Evolutionary conservation across 2,797 vertebrate species (phyloP).

Genomic region (Lemur catta): DNA sequence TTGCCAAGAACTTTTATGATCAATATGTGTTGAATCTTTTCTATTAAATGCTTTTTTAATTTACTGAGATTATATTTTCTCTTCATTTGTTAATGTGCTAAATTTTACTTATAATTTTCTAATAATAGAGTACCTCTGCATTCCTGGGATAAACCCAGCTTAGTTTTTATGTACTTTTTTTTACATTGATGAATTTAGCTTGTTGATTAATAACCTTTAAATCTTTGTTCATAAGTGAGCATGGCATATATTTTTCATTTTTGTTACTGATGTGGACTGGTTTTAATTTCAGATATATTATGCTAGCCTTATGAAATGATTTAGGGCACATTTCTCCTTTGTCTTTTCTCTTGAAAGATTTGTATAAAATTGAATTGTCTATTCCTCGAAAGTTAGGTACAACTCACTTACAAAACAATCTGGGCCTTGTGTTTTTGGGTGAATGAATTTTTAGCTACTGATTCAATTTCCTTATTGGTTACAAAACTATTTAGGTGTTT

Average conservation of each 20-base stretch:
- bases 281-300: background rate
- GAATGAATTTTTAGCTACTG: background rate
- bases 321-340: background rate
- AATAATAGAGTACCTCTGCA: background rate
- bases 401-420: background rate
- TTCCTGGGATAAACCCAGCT: background rate
- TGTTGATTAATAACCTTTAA: background rate
- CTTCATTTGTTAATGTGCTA: background rate
- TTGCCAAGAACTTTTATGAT: background rate
- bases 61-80: background rate
- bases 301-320: background rate
- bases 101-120: background rate
- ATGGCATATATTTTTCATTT: background rate
- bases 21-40: background rate
- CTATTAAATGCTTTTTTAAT: background rate
- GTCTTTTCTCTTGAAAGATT: constrained; percentile 8
- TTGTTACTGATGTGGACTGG: background rate
- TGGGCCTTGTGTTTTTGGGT: background rate
- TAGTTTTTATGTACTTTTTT: background rate
- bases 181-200: background rate
- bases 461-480: background rate
- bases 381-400: background rate
- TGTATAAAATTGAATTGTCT: background rate
- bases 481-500: background rate
- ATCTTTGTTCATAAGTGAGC: background rate